Conservation (phyloP, 2,113 vertebrate species). For the Cranoglanis bouderius region DNA sequence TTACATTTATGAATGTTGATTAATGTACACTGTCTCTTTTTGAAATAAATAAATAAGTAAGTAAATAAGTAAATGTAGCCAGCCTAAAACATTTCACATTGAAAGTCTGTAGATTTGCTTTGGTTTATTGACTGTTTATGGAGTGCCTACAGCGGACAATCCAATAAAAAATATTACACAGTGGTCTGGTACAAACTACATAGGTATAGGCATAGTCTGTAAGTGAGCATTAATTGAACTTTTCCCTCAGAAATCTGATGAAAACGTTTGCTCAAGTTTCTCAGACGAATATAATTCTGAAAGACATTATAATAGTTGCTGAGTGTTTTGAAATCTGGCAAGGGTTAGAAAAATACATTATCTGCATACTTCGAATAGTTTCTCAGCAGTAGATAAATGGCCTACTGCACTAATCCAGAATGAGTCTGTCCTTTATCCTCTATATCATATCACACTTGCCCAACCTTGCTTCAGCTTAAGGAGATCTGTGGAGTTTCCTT, state of each 20-base stretch:
- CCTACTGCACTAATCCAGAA: not conserved
- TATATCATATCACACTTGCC: not conserved
- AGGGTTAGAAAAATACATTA: not conserved
- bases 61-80: not conserved
- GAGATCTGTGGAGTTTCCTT: not conserved
- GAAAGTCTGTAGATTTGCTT: not conserved
- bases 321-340: not conserved
- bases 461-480: not conserved
- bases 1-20: too few species aligned
- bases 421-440: not conserved
- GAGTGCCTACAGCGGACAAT: not conserved
- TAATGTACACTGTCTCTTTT: too few species aligned
- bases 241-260: not conserved
- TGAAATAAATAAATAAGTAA: too few species aligned
- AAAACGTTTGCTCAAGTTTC: not conserved
- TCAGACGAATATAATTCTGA: not conserved
- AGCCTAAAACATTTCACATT: not conserved
- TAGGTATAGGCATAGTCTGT: not conserved
- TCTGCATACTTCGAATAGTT: conserved; percentile 1
- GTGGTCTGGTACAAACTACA: not conserved
- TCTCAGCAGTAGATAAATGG: not conserved
- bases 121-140: not conserved
- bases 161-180: not conserved
- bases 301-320: not conserved
- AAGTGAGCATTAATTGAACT: not conserved